These are phyloP conservation scores for Pao palembangensis DNA, from an alignment of 2,113 vertebrate species.

Conservation along the genomic window DNA sequence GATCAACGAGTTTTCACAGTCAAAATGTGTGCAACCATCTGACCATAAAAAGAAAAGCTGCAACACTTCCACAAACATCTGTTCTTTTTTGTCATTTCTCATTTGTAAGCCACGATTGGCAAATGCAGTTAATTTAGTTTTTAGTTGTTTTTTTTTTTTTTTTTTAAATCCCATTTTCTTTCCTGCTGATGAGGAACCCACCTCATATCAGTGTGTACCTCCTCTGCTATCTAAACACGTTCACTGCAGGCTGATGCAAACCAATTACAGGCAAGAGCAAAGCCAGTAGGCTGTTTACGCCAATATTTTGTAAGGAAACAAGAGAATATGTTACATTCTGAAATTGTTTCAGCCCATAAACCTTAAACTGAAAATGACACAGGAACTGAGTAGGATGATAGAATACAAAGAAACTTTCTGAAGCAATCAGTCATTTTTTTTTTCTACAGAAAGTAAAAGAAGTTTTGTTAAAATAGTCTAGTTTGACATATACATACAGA, in stretches of 20 bases:
- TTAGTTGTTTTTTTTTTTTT: neutral
- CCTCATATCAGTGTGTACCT: constrained; percentile 18
- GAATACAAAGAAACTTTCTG: too few species aligned
- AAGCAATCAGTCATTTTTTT: too few species aligned
- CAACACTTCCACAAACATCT: neutral
- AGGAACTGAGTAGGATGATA: too few species aligned
- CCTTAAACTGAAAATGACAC: too few species aligned
- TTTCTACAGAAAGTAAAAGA: too few species aligned
- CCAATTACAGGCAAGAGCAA: neutral
- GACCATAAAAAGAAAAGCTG: neutral
- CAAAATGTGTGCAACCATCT: neutral
- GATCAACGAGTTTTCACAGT: neutral
- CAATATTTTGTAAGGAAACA: neutral
- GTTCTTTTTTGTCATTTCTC: neutral
- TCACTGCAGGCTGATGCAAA: constrained; percentile 25
- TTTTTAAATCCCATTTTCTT: neutral
- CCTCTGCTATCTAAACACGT: constrained; percentile 44
- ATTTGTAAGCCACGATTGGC: constrained; percentile 2
- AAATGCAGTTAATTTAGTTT: neutral
- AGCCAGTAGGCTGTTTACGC: neutral
- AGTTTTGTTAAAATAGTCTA: too few species aligned
- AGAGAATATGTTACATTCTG: neutral
- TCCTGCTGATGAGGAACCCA: constrained; percentile 15
- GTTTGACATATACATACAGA: too few species aligned
- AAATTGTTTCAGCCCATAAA: neutral